Base-by-base conservation (phyloP, 2,888 invertebrate genomes). In the Dryobotodes eremita region DNA sequence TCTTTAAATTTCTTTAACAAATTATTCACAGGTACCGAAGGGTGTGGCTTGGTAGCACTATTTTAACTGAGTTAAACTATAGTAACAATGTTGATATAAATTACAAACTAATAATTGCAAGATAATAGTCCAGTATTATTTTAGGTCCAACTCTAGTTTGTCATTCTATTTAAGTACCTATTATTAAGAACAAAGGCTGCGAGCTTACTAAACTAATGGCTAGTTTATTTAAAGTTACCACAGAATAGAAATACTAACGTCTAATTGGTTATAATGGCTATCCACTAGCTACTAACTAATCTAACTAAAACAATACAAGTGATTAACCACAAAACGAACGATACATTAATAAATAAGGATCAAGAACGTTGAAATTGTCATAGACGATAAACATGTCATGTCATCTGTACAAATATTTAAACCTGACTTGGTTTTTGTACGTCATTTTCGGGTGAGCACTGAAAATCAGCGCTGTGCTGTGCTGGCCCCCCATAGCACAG, bases 111-210 rank as follows among this genome's bases (percentile, higher is more conserved):
- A 20, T 68, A 62, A 66, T 69, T 82, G n/a, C 13, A n/a, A 50
- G 42, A 64, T 48, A 80, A 75, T 31, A 82, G 15, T 15, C n/a
- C 62, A 68, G 48, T 42, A 46, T 75, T 69, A 36, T 75, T 75
- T 36, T n/a, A 82, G 42, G 23, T 62, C 11, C 42, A 50, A 55
- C 10, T 55, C 17, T 61, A 62, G 17, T 26, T 68, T 55, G 23
- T 10, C 8, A 53, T 72, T 65, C 11, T 26, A 46, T 46, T 53
- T 46, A n/a, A 5, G 13, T 13, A 53, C 17, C 11, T 50, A 61
- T 76, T 26, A 23, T 64, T 65, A 46, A 42, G 42, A 50, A 53
- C 64, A 73, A 65, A 81, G 36, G 50, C 20, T 1, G 1, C 15
- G 6, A 55, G 2, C 7, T 36, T 50, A 55, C 36, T 26, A 11